Evolutionary conservation across 2,113 vertebrate species (phyloP).

Genomic region (Morone saxatilis): DNA sequence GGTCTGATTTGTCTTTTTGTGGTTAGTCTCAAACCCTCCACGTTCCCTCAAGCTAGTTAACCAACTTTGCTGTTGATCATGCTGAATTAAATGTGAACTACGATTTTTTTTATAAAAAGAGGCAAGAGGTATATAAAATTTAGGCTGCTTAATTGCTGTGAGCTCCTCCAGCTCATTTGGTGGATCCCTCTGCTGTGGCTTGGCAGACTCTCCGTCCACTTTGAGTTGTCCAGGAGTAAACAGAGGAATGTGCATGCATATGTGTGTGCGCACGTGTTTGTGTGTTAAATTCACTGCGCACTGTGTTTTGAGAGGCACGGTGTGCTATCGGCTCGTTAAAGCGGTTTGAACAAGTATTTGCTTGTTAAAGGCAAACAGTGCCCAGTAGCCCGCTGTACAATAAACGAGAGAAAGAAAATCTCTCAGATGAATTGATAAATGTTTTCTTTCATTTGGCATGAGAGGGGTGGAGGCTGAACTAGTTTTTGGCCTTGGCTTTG

Average conservation of each 20-base stretch:
- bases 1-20: constrained; percentile 24
- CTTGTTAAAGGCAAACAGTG: constrained; percentile 61
- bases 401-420: constrained; percentile 37
- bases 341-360: constrained; percentile 61
- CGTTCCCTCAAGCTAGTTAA: constrained; percentile 33
- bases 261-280: constrained; percentile 4
- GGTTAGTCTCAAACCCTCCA: constrained; percentile 23
- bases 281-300: constrained; percentile 17
- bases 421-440: constrained; percentile 35
- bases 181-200: constrained; percentile 54
- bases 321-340: constrained; percentile 54
- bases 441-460: constrained; percentile 16
- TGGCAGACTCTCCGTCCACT: constrained; percentile 51
- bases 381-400: constrained; percentile 19
- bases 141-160: constrained; percentile 45
- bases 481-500: background rate
- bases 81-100: constrained; percentile 34
- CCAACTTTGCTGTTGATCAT: constrained; percentile 32
- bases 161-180: constrained; percentile 45
- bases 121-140: constrained; percentile 31
- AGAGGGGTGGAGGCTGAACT: constrained; percentile 8
- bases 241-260: constrained; percentile 9
- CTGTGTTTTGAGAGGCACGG: constrained; percentile 30
- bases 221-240: constrained; percentile 50
- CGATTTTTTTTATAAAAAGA: constrained; percentile 16